Percentiles rank a stretch among this genome's conserved stretches.
Conservation (phyloP, 2,888 invertebrate species). For the Margaritifera margaritifera region DNA sequence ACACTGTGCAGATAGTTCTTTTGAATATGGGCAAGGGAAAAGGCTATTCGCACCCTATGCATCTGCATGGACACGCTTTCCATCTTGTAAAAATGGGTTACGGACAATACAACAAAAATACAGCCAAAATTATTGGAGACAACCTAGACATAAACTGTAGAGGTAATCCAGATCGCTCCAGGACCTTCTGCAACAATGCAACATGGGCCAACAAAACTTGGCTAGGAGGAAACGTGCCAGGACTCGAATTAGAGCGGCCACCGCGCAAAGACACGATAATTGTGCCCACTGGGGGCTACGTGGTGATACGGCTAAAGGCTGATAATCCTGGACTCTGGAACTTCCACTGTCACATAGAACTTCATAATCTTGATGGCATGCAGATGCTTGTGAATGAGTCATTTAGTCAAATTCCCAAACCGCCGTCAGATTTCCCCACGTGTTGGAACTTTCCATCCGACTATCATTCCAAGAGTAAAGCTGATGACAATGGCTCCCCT, state of each 20-base stretch:
- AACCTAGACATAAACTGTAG: conserved; percentile 45
- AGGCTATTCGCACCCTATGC: conserved; percentile 62
- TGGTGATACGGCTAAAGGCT: conserved; percentile 60
- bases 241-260: conserved; percentile 50
- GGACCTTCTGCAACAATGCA: conserved; percentile 57
- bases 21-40: conserved; percentile 56
- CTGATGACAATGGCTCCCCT: too few relatives aligned
- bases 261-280: conserved; percentile 66
- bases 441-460: conserved; percentile 26
- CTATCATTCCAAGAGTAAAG: too few relatives aligned
- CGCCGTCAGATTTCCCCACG: conserved; percentile 53
- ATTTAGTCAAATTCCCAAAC: conserved; percentile 34
- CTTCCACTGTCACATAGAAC: conserved; percentile 66
- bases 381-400: conserved; percentile 62
- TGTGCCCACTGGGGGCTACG: conserved; percentile 67
- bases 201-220: conserved; percentile 56
- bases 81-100: conserved; percentile 64
- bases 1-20: conserved; percentile 59
- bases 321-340: conserved; percentile 69
- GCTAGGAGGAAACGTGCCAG: conserved; percentile 55
- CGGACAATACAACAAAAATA: conserved; percentile 31
- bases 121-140: conserved; percentile 38
- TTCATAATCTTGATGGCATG: conserved; percentile 65
- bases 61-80: conserved; percentile 67
- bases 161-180: conserved; percentile 30